Evolutionary conservation across 2,113 vertebrate genomes (phyloP).

Genomic region (Oncorhynchus keta): DNA sequence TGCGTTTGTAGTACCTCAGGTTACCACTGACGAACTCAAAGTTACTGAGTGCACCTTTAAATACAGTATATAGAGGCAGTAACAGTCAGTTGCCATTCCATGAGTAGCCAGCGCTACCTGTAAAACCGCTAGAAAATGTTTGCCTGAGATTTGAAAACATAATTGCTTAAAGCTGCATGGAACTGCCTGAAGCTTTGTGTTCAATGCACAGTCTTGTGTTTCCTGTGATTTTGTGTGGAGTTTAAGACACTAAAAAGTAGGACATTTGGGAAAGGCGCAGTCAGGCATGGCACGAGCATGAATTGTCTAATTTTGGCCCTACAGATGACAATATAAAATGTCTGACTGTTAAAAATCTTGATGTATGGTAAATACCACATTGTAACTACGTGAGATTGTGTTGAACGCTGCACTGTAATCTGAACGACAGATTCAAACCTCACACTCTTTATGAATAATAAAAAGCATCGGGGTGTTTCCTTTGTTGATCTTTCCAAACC

Average conservation of each 20-base stretch:
- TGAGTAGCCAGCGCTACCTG: slow-evolving; percentile 54
- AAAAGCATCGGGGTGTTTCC: no score
- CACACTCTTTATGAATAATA: background rate
- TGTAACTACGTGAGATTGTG: background rate
- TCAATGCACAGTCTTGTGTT: slow-evolving; percentile 32
- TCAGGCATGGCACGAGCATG: background rate
- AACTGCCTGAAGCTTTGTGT: slow-evolving; percentile 33
- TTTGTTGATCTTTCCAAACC: background rate
- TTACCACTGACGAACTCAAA: no score
- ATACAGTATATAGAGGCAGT: no score
- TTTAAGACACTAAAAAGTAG: slow-evolving; percentile 29
- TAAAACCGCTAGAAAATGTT: slow-evolving; percentile 59
- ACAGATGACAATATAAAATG: slow-evolving; percentile 12
- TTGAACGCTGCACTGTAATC: slow-evolving; percentile 13
- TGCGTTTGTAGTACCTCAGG: no score
- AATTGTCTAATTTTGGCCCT: slow-evolving; percentile 18
- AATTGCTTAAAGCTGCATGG: slow-evolving; percentile 65
- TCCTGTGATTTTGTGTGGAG: slow-evolving; percentile 35
- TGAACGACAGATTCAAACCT: background rate
- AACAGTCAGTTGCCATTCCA: background rate
- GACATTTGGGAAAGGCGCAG: slow-evolving; percentile 35
- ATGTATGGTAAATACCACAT: background rate
- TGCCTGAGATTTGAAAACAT: slow-evolving; percentile 55
- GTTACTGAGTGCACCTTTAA: no score
- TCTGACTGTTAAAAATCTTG: background rate